Base-by-base conservation (phyloP, 2,888 invertebrate species). In the Xestia sexstrigata region DNA sequence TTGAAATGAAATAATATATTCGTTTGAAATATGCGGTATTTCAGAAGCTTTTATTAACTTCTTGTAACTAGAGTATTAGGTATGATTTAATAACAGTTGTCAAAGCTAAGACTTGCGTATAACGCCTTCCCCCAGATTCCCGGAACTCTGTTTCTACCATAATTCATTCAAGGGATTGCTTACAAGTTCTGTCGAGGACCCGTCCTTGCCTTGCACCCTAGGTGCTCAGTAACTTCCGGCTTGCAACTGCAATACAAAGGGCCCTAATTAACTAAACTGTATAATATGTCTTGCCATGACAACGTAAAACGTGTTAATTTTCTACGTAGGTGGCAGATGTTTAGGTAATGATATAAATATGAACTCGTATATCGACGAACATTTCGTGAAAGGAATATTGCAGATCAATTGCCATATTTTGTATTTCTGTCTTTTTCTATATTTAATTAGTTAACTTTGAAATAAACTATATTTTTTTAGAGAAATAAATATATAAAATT, bases 141-240 rank as follows among this genome's bases (percentile, higher is more conserved):
- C 23, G 20, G 5, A 58, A 65, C 42, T 63, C 47, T 55, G 75
- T 72, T 30, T 47, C 45, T 39, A 45, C n/a, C 58, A 52, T 78
- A 79, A 75, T 78, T 75, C 78, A 81, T 70, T 75, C 65, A 73
- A 60, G 23, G 67, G 79, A 81, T 82, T 23, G 63, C 83, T 81
- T 85, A 73, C 67, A 75, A 78, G 73, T 76, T 60, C n/a, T 30
- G 23, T 20, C 13, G 30, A 63, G 67, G 45, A 52, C 58, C 45
- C 68, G 74, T 73, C 67, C 39, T 73, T 74, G 60, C 35, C 67
- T 58, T 70, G 66, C 80, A 58, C 23, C 62, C 47, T 20, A 30
- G 30, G 66, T 68, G 17, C n/a, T 15, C 45, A 35, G 71, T 71
- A 74, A 85, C 83, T 73, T 78, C 83, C 78, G 74, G 55, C 42